Percentiles rank a stretch among this genome's conserved stretches.
These are phyloP conservation scores for Meles meles DNA, from an alignment of 2,113 vertebrate genomes.

Conservation along the genomic window DNA sequence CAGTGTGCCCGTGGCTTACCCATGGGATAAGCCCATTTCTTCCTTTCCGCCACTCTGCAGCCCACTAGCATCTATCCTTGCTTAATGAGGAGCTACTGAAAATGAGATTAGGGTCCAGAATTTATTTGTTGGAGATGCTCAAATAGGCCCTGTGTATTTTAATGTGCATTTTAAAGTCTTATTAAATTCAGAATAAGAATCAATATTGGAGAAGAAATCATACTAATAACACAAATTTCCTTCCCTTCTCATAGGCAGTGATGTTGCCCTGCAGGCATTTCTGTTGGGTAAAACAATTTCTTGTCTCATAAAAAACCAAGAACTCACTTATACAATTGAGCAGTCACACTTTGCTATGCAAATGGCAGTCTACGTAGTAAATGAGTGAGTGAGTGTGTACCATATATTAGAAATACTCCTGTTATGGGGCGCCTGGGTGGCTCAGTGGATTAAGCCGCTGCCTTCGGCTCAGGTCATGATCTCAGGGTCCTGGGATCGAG, in stretches of 20 bases:
- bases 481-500: no score
- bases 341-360: not conserved
- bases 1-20: not conserved
- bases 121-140: not conserved
- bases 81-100: not conserved
- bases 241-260: not conserved
- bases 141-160: not conserved
- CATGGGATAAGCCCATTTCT: not conserved
- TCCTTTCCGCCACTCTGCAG: not conserved
- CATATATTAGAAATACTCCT: not conserved
- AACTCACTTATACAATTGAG: not conserved
- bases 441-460: no score
- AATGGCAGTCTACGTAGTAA: not conserved
- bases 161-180: not conserved
- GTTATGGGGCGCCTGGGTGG: no score
- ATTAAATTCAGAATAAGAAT: constrained; percentile 25
- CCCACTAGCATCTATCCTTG: not conserved
- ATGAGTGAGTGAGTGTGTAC: not conserved
- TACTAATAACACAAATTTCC: not conserved
- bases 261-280: not conserved
- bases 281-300: not conserved
- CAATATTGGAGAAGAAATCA: not conserved
- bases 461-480: no score
- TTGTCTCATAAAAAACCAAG: not conserved
- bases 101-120: not conserved